Percentiles rank a stretch among this genome's conserved stretches.
Conservation (phyloP, 2,797 vertebrate genomes). For the Phataginus tricuspis region DNA sequence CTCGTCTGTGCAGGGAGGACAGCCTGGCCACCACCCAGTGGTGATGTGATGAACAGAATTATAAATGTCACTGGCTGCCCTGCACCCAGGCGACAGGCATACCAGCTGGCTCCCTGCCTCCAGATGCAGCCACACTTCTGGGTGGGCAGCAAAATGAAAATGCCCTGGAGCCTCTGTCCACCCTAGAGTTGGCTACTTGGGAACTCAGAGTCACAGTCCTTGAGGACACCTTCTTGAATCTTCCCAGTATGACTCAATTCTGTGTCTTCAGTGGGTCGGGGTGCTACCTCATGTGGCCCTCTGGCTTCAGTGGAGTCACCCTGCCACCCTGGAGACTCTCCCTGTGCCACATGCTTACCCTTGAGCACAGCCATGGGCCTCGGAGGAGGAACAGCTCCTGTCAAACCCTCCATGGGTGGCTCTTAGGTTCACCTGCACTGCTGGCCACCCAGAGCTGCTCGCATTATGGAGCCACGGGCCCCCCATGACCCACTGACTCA, state of each 20-base stretch:
- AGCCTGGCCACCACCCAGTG: fast-evolving
- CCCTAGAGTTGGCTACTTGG: too few relatives aligned
- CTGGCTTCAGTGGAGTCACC: neutral
- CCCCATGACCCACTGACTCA: neutral
- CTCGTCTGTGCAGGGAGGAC: neutral
- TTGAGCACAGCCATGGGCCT: neutral
- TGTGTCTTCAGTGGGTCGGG: fast-evolving
- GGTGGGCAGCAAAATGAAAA: too few relatives aligned
- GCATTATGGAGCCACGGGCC: fast-evolving
- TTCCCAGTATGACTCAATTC: too few relatives aligned
- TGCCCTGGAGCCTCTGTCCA: fast-evolving
- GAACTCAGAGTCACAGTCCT: fast-evolving
- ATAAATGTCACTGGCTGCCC: neutral
- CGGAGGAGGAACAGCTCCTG: fast-evolving
- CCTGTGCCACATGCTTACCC: fast-evolving
- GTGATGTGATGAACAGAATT: neutral
- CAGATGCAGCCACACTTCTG: fast-evolving
- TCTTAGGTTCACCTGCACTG: too few relatives aligned
- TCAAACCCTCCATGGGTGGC: fast-evolving
- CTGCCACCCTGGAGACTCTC: neutral
- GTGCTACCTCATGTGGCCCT: fast-evolving
- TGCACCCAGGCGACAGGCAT: fast-evolving
- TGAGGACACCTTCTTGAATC: neutral
- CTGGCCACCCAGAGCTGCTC: neutral
- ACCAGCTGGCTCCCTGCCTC: fast-evolving